Conservation (phyloP, 2,888 invertebrate genomes). For the Ormia ochracea region DNA sequence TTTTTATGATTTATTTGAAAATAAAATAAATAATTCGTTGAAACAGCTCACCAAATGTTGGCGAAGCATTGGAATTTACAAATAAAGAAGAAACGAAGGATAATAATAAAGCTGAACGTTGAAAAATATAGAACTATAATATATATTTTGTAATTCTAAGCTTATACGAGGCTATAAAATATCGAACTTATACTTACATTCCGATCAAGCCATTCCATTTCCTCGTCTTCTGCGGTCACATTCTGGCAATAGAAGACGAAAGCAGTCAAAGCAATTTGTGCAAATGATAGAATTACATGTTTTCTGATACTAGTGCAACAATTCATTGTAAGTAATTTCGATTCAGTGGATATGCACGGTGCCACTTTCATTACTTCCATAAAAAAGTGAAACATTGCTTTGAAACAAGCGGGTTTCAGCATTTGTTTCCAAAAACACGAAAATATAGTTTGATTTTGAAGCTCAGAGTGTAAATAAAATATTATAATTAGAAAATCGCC, state of each 20-base stretch:
- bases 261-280: conserved; percentile 62
- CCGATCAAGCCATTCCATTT: background rate
- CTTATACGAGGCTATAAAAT: background rate
- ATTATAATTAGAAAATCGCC: conserved; percentile 66
- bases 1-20: no score
- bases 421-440: conserved; percentile 66
- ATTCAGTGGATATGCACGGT: conserved; percentile 64
- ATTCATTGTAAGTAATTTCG: conserved; percentile 61
- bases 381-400: conserved; percentile 66
- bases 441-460: conserved; percentile 64
- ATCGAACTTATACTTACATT: conserved; percentile 17
- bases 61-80: no score
- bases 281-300: conserved; percentile 68
- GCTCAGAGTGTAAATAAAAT: conserved; percentile 63
- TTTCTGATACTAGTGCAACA: conserved; percentile 71
- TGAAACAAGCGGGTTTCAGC: conserved; percentile 63
- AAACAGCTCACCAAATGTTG: no score
- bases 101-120: background rate
- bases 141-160: background rate
- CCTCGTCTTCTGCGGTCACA: conserved; percentile 2
- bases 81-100: no score
- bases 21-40: no score
- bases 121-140: background rate
- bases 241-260: conserved; percentile 50
- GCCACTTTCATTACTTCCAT: conserved; percentile 64